Conservation (phyloP, 2,888 invertebrate species). For the Elaeidobius kamerunicus region DNA sequence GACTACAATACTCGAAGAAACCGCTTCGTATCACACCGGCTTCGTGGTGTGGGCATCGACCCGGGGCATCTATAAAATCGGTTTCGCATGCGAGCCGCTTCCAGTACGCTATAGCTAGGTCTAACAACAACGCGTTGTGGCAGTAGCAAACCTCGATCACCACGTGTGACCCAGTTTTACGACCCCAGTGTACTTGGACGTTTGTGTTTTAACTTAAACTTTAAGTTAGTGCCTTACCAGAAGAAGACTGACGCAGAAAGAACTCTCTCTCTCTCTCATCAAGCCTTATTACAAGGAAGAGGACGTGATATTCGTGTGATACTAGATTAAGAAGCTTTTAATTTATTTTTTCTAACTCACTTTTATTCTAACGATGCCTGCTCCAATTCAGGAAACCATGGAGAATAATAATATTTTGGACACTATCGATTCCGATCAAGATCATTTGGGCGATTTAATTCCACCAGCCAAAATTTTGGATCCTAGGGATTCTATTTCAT, state of each 20-base stretch:
- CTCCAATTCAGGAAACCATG: constrained; percentile 39
- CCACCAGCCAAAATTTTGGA: constrained; percentile 51
- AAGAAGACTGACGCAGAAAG: constrained; percentile 35
- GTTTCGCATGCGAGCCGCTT: constrained; percentile 30
- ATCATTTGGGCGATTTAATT: constrained; percentile 42
- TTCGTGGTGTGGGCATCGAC: constrained; percentile 29
- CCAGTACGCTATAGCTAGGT: constrained; percentile 48
- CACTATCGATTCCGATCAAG: constrained; percentile 37
- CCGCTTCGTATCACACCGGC: constrained; percentile 25
- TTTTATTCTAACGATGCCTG: constrained; percentile 43
- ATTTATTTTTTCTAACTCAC: constrained; percentile 10
- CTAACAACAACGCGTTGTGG: constrained; percentile 48
- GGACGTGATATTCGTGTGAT: constrained; percentile 45
- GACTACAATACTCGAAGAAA: constrained; percentile 19
- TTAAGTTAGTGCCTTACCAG: constrained; percentile 33
- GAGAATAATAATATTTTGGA: constrained; percentile 31
- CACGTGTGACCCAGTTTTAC: constrained; percentile 42
- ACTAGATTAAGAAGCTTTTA: constrained; percentile 40
- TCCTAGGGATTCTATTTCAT: constrained; percentile 59
- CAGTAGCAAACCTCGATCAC: constrained; percentile 44
- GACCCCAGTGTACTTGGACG: constrained; percentile 29
- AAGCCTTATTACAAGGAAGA: constrained; percentile 15
- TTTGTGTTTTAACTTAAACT: constrained; percentile 21
- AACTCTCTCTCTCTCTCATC: constrained; percentile 20
- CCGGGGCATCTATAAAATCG: constrained; percentile 35